phyloP scores from a whole-genome alignment of 2,113 vertebrate species.

The Piprites chloris region DNA sequence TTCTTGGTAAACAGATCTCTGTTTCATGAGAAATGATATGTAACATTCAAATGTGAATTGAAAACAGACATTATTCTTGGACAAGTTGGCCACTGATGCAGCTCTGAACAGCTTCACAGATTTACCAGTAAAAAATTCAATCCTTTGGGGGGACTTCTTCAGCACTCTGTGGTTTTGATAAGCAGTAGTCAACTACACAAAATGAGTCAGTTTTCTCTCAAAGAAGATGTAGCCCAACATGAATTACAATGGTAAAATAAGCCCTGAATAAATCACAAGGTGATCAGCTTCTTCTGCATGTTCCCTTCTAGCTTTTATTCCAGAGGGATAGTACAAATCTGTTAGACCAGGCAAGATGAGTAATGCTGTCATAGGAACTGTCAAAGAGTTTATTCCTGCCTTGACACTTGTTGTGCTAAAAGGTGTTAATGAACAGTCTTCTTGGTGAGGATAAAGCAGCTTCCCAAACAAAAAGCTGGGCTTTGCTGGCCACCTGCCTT shows the following conservation, averaged over 20 bases:
- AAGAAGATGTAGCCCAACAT: neutral
- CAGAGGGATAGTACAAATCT: neutral
- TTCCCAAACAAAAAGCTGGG: neutral
- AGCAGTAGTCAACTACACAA: neutral
- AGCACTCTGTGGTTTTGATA: neutral
- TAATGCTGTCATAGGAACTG: neutral
- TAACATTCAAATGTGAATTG: neutral
- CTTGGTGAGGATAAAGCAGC: neutral
- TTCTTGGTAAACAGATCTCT: neutral
- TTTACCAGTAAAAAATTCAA: neutral
- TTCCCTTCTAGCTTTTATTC: neutral
- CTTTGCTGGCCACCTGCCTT: neutral
- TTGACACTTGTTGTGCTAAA: neutral
- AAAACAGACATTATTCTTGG: neutral
- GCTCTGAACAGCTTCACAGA: neutral
- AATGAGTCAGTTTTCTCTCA: neutral
- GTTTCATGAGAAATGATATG: neutral
- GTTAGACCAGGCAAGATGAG: neutral
- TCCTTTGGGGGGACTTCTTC: neutral
- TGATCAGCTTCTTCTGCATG: neutral
- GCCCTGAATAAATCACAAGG: neutral
- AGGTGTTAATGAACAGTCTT: neutral
- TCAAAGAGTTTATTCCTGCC: neutral
- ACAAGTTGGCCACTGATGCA: neutral
- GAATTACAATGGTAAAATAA: neutral